A percentile compares a stretch with the other conserved stretches of the same genome.
These are phyloP conservation scores for Leucosticte australis DNA, from an alignment of 2,113 vertebrate species.

Conservation along the genomic window DNA sequence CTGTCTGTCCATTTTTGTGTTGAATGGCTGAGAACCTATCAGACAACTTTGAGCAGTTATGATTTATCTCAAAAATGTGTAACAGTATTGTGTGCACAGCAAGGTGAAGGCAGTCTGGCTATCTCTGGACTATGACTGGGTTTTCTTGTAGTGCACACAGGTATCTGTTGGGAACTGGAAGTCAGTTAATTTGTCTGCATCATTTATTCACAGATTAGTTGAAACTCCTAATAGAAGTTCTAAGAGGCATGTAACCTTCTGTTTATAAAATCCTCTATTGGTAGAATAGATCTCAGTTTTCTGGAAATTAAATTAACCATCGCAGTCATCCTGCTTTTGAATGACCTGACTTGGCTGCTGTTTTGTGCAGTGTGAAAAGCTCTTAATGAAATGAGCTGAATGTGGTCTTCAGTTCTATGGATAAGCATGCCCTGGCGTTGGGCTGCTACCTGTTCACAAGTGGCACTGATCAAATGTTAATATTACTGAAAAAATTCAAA, in stretches of 20 bases:
- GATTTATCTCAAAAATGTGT: background rate
- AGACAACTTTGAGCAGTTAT: background rate
- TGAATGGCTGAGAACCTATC: background rate
- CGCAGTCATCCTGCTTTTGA: background rate
- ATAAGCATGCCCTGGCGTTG: background rate
- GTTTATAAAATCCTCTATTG: background rate
- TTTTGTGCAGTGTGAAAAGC: background rate
- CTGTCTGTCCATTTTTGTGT: background rate
- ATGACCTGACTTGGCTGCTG: background rate
- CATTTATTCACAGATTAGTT: background rate
- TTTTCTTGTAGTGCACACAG: background rate
- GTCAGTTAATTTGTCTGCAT: background rate
- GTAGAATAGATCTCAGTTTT: background rate
- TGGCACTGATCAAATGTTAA: background rate
- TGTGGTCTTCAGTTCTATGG: background rate
- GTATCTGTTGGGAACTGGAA: background rate
- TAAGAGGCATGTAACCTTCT: background rate
- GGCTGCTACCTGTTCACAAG: background rate
- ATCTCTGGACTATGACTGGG: background rate
- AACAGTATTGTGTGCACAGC: background rate
- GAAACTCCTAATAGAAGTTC: background rate
- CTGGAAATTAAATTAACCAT: background rate
- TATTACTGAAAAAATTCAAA: background rate
- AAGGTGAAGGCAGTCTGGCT: background rate
- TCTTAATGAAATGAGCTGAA: background rate